Percentiles rank a stretch among this genome's conserved stretches.
phyloP scores from a whole-genome alignment of 2,797 vertebrate species.

The Microcaecilia unicolor region DNA sequence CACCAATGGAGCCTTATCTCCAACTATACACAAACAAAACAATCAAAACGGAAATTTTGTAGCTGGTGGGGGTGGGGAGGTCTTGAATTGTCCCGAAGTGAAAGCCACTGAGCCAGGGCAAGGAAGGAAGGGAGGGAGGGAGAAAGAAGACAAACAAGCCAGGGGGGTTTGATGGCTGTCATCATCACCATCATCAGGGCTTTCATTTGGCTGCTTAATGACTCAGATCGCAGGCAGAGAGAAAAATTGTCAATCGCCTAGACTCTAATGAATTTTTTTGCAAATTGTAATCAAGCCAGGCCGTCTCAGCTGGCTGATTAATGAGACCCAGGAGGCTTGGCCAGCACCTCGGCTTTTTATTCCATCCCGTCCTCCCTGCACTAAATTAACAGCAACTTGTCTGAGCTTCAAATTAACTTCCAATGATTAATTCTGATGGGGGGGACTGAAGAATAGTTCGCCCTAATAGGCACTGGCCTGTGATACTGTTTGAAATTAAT shows the following conservation, averaged over 20 bases:
- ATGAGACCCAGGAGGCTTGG: slow-evolving; percentile 78
- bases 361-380: slow-evolving; percentile 68
- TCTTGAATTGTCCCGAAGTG: neutral
- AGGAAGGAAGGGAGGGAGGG: slow-evolving; percentile 28
- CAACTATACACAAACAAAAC: neutral
- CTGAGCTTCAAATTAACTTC: slow-evolving; percentile 89
- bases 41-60: no score
- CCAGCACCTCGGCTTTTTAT: slow-evolving; percentile 72
- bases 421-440: slow-evolving; percentile 88
- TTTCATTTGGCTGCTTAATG: slow-evolving; percentile 80
- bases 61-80: neutral
- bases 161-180: slow-evolving; percentile 61
- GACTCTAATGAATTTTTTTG: slow-evolving; percentile 88
- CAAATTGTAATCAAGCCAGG: slow-evolving; percentile 92
- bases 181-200: slow-evolving; percentile 62
- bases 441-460: slow-evolving; percentile 72
- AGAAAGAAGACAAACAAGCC: slow-evolving; percentile 72
- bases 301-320: slow-evolving; percentile 81
- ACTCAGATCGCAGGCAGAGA: slow-evolving; percentile 75
- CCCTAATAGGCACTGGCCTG: slow-evolving; percentile 72
- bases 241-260: slow-evolving; percentile 79
- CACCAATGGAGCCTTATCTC: neutral
- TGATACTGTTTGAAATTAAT: slow-evolving; percentile 71
- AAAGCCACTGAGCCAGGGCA: slow-evolving; percentile 6
- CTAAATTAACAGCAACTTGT: slow-evolving; percentile 93